Conservation (phyloP, 2,113 vertebrate species). For the Pseudonaja textilis region DNA sequence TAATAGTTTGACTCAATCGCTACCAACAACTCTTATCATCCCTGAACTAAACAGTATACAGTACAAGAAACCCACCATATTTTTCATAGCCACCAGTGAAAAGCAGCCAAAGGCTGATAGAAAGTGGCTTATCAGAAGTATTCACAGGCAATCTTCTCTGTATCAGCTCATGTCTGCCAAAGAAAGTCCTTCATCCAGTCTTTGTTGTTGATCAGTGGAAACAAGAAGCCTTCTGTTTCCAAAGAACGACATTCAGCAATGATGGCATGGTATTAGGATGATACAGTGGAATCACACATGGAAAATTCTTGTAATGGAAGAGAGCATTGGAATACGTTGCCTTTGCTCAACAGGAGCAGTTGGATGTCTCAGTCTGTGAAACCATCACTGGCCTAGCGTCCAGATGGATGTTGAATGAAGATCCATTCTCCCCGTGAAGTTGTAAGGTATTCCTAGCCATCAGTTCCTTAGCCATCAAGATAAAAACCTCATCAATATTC, state of each 20-base stretch:
- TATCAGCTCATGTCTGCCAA: neutral
- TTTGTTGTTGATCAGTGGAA: neutral
- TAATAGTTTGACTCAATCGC: neutral
- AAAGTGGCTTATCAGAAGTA: neutral
- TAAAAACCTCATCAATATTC: conserved; percentile 82
- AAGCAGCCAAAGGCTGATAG: neutral
- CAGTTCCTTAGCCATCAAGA: conserved; percentile 77
- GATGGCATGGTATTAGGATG: conserved; percentile 21
- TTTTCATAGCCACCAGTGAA: neutral
- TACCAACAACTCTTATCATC: neutral
- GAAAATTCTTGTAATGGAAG: conserved; percentile 13
- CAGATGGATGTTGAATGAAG: conserved; percentile 59
- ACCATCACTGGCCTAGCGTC: conserved; percentile 74
- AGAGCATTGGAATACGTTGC: conserved; percentile 6
- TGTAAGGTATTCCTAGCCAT: conserved; percentile 74
- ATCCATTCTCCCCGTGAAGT: conserved; percentile 57
- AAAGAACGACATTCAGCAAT: conserved; percentile 31
- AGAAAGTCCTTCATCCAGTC: conserved; percentile 4
- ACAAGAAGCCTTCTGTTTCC: neutral
- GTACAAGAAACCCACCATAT: neutral
- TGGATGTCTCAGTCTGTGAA: conserved; percentile 60
- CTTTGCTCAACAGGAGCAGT: conserved; percentile 75
- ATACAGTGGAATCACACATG: neutral
- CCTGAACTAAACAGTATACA: neutral
- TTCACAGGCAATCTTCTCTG: neutral